A percentile compares a stretch with the other conserved stretches of the same genome.
These are phyloP conservation scores for Oegoconia quadripuncta DNA, from an alignment of 2,888 invertebrate species.

Conservation along the genomic window DNA sequence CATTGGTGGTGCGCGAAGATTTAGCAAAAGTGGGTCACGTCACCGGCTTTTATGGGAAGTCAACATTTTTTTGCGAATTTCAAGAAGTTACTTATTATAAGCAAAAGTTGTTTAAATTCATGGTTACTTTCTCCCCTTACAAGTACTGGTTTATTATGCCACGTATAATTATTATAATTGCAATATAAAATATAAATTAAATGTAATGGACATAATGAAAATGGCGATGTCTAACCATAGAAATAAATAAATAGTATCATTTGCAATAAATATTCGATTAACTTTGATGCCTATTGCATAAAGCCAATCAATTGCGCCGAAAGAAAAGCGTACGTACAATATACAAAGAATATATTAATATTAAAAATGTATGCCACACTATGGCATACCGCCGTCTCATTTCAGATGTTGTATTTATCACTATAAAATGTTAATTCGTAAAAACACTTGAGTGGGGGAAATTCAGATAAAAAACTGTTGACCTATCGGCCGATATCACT, in stretches of 20 bases:
- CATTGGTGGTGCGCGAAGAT: not conserved
- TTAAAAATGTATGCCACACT: constrained; percentile 58
- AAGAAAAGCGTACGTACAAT: constrained; percentile 38
- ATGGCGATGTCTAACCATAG: too few species aligned
- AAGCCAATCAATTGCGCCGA: constrained; percentile 39
- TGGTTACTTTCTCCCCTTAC: not conserved
- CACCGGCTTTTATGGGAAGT: too few species aligned
- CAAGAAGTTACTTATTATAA: constrained; percentile 1
- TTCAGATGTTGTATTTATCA: constrained; percentile 52
- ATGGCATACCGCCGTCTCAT: constrained; percentile 57
- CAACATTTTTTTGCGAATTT: constrained; percentile 3
- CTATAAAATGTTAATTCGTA: constrained; percentile 63
- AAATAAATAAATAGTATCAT: not conserved
- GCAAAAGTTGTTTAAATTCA: constrained; percentile 1
- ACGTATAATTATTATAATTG: too few species aligned
- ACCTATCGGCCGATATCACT: constrained; percentile 61
- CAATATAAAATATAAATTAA: too few species aligned
- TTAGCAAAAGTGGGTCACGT: constrained; percentile 8
- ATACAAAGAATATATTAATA: constrained; percentile 65
- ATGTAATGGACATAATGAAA: too few species aligned
- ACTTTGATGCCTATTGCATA: constrained; percentile 39
- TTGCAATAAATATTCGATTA: constrained; percentile 2
- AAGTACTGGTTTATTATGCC: not conserved
- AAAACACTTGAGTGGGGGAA: constrained; percentile 59
- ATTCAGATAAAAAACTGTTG: constrained; percentile 70